phyloP scores from a whole-genome alignment of 2,113 vertebrate genomes.

The Takifugu flavidus region DNA sequence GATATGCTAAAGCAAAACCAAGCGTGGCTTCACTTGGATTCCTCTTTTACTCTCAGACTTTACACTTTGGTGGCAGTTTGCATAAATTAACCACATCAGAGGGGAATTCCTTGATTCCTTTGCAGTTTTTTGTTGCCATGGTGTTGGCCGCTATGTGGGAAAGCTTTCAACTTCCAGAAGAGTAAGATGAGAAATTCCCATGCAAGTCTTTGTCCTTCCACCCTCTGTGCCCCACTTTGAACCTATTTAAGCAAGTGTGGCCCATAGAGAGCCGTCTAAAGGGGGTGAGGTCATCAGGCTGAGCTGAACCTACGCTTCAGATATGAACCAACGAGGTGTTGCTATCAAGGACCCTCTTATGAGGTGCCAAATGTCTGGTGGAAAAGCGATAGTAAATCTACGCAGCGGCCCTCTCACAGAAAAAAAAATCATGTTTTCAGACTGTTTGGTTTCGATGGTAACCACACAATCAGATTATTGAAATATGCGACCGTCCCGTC shows the following conservation, averaged over 20 bases:
- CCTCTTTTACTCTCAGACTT: conserved; percentile 14
- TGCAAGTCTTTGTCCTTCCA: conserved; percentile 3
- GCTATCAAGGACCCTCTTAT: conserved; percentile 54
- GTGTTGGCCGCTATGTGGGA: conserved; percentile 11
- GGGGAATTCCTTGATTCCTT: conserved; percentile 10
- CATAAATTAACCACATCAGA: not conserved
- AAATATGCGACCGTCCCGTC: conserved; percentile 26
- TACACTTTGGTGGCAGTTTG: not conserved
- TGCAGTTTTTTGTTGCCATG: conserved; percentile 18
- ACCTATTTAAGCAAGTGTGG: not conserved
- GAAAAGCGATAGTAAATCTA: conserved; percentile 37
- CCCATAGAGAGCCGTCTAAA: conserved; percentile 13
- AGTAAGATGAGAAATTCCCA: conserved; percentile 30
- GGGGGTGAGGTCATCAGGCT: conserved; percentile 46
- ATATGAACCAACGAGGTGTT: conserved; percentile 56
- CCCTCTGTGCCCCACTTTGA: conserved; percentile 29
- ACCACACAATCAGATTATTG: conserved; percentile 52
- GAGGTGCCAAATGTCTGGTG: conserved; percentile 50
- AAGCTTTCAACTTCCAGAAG: conserved; percentile 33
- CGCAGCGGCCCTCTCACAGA: conserved; percentile 20
- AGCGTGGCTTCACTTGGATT: conserved; percentile 1
- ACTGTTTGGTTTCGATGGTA: conserved; percentile 55
- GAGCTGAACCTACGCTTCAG: conserved; percentile 53
- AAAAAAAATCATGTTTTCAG: conserved; percentile 10
- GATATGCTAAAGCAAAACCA: not conserved